A percentile compares a stretch with the other conserved stretches of the same genome.
Conservation (phyloP, 2,113 vertebrate species). For the Pandion haliaetus region DNA sequence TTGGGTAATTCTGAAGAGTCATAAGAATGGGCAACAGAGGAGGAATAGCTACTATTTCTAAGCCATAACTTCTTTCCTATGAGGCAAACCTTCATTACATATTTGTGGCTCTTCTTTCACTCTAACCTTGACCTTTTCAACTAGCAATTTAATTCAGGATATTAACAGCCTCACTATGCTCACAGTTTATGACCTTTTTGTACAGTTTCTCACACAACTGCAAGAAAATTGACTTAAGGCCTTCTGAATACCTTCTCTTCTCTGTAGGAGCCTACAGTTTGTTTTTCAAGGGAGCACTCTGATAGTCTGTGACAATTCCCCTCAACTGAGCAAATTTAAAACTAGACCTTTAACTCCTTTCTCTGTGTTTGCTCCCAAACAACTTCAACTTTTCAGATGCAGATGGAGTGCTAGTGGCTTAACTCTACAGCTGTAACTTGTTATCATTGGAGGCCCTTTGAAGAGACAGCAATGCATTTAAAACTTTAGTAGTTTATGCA, state of each 20-base stretch:
- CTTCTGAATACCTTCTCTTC: not conserved
- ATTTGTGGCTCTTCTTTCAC: not conserved
- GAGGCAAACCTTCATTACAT: not conserved
- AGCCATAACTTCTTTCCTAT: not conserved
- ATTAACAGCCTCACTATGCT: not conserved
- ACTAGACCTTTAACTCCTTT: not conserved
- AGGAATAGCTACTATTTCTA: not conserved
- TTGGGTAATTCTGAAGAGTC: not conserved
- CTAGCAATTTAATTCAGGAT: not conserved
- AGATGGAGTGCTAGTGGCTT: not conserved
- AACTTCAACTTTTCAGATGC: not conserved
- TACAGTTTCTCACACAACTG: not conserved
- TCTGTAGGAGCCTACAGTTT: not conserved
- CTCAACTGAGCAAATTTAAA: not conserved
- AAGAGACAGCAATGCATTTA: not conserved
- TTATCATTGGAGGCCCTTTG: not conserved
- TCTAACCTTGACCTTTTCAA: conserved; percentile 10
- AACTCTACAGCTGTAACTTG: not conserved
- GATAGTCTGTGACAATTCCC: not conserved
- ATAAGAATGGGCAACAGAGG: not conserved
- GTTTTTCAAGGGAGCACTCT: not conserved
- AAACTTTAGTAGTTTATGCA: not conserved
- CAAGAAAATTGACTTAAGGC: not conserved
- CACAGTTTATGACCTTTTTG: not conserved
- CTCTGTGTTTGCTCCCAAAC: not conserved